phyloP scores from a whole-genome alignment of 1,140 invertebrate genomes.

The Lordiphosa collinella region DNA sequence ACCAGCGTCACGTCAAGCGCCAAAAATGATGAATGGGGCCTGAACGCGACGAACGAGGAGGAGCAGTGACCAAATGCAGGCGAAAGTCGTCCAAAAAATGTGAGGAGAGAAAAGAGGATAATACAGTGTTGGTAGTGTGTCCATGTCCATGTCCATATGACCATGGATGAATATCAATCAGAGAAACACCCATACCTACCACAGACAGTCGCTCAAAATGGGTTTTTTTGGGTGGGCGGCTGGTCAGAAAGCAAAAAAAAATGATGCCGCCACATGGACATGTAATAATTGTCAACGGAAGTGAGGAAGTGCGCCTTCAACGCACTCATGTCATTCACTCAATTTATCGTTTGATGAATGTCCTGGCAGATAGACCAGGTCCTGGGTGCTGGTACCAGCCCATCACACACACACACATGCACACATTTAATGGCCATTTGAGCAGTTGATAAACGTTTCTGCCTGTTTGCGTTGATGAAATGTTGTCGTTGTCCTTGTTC shows the following conservation, averaged over 20 bases:
- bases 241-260: no score
- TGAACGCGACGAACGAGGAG: conserved; percentile 40
- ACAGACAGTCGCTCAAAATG: conserved; percentile 64
- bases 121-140: conserved; percentile 23
- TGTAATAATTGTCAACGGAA: conserved; percentile 51
- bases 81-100: conserved; percentile 43
- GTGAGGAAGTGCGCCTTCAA: conserved; percentile 63
- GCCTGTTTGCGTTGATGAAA: conserved; percentile 77
- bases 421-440: conserved; percentile 80
- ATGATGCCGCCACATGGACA: conserved; percentile 31
- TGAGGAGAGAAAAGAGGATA: neutral
- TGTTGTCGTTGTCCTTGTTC: conserved; percentile 41
- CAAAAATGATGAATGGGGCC: conserved; percentile 70
- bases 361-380: conserved; percentile 68
- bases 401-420: conserved; percentile 20
- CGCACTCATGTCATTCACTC: conserved; percentile 79
- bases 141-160: conserved; percentile 15
- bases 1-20: conserved; percentile 67
- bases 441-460: conserved; percentile 79
- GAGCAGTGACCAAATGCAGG: conserved; percentile 42
- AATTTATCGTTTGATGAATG: conserved; percentile 80
- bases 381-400: conserved; percentile 17
- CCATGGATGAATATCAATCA: conserved; percentile 69
- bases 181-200: conserved; percentile 56
- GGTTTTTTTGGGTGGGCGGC: conserved; percentile 41